Conservation (phyloP, 1,140 invertebrate genomes). For the Bombus balteatus region DNA sequence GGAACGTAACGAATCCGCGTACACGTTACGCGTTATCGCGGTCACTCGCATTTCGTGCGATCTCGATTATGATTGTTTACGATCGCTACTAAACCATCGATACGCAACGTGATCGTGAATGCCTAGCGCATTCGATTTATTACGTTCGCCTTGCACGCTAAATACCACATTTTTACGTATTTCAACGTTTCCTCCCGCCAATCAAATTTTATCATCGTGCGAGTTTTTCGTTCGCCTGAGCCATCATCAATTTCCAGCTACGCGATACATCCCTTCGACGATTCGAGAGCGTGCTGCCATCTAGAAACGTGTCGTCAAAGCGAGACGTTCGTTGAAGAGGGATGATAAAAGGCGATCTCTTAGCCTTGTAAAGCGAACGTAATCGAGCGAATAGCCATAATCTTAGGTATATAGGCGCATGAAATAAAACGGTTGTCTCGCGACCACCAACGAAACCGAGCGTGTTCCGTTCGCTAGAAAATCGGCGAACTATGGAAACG, state of each 20-base stretch:
- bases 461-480: background rate
- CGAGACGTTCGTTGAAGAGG: background rate
- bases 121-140: slow-evolving; percentile 1
- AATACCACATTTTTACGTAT: background rate
- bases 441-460: background rate
- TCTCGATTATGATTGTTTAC: slow-evolving; percentile 56
- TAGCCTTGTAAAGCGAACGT: background rate
- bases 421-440: too few species aligned
- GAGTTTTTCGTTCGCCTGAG: background rate
- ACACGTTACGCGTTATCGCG: slow-evolving; percentile 54
- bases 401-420: too few species aligned
- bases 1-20: background rate
- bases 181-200: background rate
- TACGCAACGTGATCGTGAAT: background rate
- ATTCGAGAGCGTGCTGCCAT: slow-evolving; percentile 48
- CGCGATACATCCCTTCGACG: background rate
- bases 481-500: background rate
- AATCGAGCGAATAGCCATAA: background rate
- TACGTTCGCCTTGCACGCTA: background rate
- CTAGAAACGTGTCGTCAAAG: slow-evolving; percentile 14
- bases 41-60: slow-evolving; percentile 44
- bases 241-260: background rate
- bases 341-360: background rate
- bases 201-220: background rate
- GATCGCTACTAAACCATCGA: slow-evolving; percentile 44